Conservation (phyloP, 2,797 vertebrate species). For the Arnoldichthys spilopterus region DNA sequence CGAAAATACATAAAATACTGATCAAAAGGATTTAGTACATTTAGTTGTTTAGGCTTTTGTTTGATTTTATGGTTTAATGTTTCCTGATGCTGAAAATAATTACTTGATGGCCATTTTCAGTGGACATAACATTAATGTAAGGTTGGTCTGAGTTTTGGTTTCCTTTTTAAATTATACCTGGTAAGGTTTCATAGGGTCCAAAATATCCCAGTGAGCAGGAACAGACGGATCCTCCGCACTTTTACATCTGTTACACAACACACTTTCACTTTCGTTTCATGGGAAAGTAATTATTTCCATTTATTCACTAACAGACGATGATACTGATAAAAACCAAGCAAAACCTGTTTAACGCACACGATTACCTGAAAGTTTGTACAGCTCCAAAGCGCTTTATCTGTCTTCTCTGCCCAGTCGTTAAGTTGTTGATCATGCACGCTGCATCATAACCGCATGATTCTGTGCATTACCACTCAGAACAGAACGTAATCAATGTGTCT, state of each 20-base stretch:
- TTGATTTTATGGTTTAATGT: no score
- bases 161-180: conserved; percentile 74
- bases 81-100: no score
- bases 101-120: neutral
- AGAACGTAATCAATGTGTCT: no score
- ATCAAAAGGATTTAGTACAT: no score
- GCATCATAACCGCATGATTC: neutral
- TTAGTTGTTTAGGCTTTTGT: no score
- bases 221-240: conserved; percentile 44
- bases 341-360: neutral
- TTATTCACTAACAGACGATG: neutral
- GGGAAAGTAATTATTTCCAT: conserved; percentile 24
- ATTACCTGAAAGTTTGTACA: conserved; percentile 7
- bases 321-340: neutral
- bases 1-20: no score
- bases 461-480: no score
- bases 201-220: conserved; percentile 82
- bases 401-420: conserved; percentile 16
- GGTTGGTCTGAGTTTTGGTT: neutral
- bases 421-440: conserved; percentile 6
- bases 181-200: conserved; percentile 78
- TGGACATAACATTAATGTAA: neutral
- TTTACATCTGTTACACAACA: conserved; percentile 41
- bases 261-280: conserved; percentile 66
- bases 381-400: conserved; percentile 16